Evolutionary conservation across 1,140 invertebrate species (phyloP).

Genomic region (Anastrepha obliqua): DNA sequence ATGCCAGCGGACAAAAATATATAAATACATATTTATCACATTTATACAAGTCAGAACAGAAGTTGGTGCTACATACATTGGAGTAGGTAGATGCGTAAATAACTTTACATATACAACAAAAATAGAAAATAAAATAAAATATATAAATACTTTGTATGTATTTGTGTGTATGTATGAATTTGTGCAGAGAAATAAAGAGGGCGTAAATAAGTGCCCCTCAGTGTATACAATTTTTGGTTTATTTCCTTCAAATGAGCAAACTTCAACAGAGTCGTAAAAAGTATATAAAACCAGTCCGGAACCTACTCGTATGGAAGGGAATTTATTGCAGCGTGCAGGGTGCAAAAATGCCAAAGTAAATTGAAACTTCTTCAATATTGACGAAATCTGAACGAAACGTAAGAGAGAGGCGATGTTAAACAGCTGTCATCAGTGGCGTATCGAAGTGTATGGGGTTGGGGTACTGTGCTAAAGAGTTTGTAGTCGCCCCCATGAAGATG

Average conservation of each 20-base stretch:
- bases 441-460: too few species aligned
- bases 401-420: not conserved
- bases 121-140: too few species aligned
- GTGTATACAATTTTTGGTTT: constrained; percentile 24
- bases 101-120: too few species aligned
- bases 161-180: not conserved
- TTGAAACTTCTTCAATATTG: constrained; percentile 15
- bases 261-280: constrained; percentile 5
- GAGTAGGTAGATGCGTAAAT: too few species aligned
- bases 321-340: not conserved
- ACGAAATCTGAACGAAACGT: not conserved
- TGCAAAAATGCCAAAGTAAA: constrained; percentile 25
- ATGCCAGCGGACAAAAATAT: not conserved
- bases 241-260: constrained; percentile 49
- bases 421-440: not conserved
- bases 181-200: not conserved
- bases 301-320: not conserved
- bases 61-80: too few species aligned
- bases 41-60: too few species aligned
- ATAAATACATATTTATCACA: not conserved
- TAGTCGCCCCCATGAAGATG: too few species aligned
- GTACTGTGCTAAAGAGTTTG: too few species aligned
- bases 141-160: not conserved
- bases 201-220: not conserved
- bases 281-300: not conserved